A percentile compares a stretch with the other conserved stretches of the same genome.
These are phyloP conservation scores for Diploscapter pachys DNA, from an alignment of 1,140 invertebrate species.

Conservation along the genomic window DNA sequence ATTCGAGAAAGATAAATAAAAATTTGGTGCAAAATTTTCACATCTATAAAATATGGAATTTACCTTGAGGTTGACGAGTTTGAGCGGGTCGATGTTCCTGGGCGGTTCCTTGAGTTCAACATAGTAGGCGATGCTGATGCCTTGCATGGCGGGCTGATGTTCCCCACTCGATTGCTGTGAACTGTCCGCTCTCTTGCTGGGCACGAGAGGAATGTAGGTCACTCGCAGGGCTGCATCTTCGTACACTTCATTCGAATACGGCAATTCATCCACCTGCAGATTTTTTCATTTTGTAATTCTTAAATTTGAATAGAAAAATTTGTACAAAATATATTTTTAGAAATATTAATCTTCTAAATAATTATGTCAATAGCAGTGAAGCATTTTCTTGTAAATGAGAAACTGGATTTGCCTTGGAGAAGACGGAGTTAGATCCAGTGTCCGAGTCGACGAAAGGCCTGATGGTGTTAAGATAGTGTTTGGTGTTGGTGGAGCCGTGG, in stretches of 20 bases:
- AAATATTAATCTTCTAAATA: not conserved
- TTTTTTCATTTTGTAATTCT: no score
- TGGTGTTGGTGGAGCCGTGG: constrained; percentile 43
- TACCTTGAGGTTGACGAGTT: constrained; percentile 73
- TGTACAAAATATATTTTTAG: not conserved
- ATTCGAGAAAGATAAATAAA: no score
- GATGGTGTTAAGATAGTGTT: constrained; percentile 45
- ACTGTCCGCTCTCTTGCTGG: no score
- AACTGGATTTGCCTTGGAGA: constrained; percentile 18
- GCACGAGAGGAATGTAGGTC: constrained; percentile 24
- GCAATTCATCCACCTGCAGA: constrained; percentile 18
- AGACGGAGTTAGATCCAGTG: constrained; percentile 40
- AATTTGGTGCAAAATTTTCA: no score
- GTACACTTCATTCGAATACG: constrained; percentile 16
- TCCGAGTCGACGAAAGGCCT: constrained; percentile 52
- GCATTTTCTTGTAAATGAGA: not conserved
- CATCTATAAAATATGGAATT: no score
- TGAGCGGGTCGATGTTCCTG: constrained; percentile 65
- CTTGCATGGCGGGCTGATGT: no score
- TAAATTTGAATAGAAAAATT: constrained; percentile 1
- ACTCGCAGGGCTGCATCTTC: constrained; percentile 25
- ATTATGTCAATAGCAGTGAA: not conserved
- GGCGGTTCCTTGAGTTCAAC: constrained; percentile 46
- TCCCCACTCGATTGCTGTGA: no score
- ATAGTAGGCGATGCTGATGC: constrained; percentile 39